Evolutionary conservation across 2,113 vertebrate species (phyloP).

Genomic region (Hippopotamus amphibius): DNA sequence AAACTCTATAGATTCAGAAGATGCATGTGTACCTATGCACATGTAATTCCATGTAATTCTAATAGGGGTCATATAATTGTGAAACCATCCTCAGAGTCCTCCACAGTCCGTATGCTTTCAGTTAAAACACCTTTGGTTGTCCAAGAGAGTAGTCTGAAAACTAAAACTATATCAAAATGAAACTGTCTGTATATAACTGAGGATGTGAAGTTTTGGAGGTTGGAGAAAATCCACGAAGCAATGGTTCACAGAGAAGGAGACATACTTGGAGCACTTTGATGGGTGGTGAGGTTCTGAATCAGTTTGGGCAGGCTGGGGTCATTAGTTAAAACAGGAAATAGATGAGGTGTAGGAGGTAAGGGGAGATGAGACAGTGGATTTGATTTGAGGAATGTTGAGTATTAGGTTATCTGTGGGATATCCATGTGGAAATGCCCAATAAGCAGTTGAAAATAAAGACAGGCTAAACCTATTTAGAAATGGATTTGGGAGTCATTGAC

Average conservation of each 20-base stretch:
- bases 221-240: not conserved
- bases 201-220: not conserved
- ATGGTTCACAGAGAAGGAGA: not conserved
- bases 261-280: not conserved
- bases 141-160: not conserved
- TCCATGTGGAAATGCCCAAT: not conserved
- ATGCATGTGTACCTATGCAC: not conserved
- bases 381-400: not conserved
- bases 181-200: not conserved
- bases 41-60: not conserved
- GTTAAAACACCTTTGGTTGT: not conserved
- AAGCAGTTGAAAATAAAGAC: not conserved
- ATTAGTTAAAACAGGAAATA: constrained; percentile 8
- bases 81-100: not conserved
- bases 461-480: not conserved
- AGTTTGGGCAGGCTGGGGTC: not conserved
- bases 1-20: not conserved
- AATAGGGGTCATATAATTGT: not conserved
- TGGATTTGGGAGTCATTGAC: not conserved
- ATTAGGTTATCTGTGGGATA: not conserved
- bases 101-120: not conserved
- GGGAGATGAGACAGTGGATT: not conserved
- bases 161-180: not conserved
- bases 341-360: not conserved
- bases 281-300: not conserved